These are phyloP conservation scores for Otis tarda DNA, from an alignment of 2,113 vertebrate genomes.

Conservation along the genomic window DNA sequence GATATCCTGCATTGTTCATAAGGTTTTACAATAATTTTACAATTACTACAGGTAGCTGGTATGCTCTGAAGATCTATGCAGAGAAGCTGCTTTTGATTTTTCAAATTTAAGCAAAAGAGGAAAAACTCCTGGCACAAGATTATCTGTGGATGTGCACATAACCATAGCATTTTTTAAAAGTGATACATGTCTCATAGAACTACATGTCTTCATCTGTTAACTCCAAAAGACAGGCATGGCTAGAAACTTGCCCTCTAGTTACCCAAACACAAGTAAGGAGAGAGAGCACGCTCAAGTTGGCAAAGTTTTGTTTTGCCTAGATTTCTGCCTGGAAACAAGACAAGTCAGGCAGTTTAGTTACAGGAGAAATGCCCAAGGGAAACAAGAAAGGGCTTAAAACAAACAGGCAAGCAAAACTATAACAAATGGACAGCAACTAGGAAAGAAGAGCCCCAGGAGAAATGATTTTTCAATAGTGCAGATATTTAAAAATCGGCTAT, in stretches of 20 bases:
- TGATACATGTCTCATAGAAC: not conserved
- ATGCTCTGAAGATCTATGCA: not conserved
- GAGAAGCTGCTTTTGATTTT: not conserved
- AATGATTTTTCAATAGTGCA: not conserved
- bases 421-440: not conserved
- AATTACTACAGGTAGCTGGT: not conserved
- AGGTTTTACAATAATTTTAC: not conserved
- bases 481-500: slow-evolving; percentile 10
- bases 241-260: slow-evolving; percentile 18
- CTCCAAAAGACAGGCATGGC: not conserved
- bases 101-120: not conserved
- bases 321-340: slow-evolving; percentile 43
- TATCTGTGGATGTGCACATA: not conserved
- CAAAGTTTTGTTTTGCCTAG: slow-evolving; percentile 43
- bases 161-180: not conserved
- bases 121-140: not conserved
- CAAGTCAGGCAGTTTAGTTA: not conserved
- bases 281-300: not conserved
- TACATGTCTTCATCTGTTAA: not conserved
- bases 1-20: not conserved
- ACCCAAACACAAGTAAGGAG: not conserved
- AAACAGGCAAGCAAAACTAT: slow-evolving; percentile 6
- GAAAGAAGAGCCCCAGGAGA: not conserved
- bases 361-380: not conserved
- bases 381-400: not conserved